Conservation (phyloP, 2,113 vertebrate genomes). For the Lonchura striata region DNA sequence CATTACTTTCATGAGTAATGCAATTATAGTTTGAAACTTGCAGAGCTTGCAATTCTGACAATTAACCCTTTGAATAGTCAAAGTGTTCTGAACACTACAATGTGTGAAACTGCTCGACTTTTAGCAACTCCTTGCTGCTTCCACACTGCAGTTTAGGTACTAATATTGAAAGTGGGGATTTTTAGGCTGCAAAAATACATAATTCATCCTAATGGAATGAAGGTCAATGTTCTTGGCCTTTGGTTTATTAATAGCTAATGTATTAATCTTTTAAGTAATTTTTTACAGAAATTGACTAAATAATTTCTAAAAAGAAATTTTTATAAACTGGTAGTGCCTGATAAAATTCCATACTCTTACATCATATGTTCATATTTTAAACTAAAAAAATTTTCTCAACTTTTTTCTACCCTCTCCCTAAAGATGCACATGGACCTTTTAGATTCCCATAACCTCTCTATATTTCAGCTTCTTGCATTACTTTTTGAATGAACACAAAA, state of each 20-base stretch:
- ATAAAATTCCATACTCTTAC: not conserved
- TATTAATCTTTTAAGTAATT: rapidly evolving
- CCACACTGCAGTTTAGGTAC: not conserved
- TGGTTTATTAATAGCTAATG: not conserved
- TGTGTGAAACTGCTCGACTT: not conserved
- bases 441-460: not conserved
- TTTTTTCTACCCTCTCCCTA: not conserved
- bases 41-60: not conserved
- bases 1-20: not conserved
- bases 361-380: not conserved
- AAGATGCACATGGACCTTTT: not conserved
- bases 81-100: not conserved
- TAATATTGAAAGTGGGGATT: not conserved
- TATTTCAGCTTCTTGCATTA: not conserved
- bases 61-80: not conserved
- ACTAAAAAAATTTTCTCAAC: not conserved
- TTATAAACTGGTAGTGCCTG: not conserved
- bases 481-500: not conserved
- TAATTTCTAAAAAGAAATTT: not conserved
- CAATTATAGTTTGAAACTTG: not conserved
- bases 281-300: not conserved
- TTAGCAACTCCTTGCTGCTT: not conserved
- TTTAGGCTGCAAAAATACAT: not conserved
- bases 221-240: not conserved
- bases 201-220: not conserved